Evolutionary conservation across 2,113 vertebrate genomes (phyloP).

Genomic region (Phalacrocorax aristotelis): DNA sequence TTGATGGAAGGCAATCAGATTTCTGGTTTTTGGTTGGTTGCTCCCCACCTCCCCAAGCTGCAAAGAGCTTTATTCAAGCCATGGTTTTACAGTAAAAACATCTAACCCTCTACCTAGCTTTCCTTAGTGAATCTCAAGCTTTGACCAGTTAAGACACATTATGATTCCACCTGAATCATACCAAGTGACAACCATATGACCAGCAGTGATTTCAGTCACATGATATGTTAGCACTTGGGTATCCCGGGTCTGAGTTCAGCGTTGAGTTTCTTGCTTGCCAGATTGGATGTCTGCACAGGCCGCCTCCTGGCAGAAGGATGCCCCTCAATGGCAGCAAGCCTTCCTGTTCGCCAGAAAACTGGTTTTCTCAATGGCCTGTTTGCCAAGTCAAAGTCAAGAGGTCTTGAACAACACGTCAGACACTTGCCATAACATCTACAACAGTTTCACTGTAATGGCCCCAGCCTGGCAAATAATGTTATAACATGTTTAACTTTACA

Average conservation of each 20-base stretch:
- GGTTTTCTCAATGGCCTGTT: neutral
- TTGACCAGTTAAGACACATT: neutral
- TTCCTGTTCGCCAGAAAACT: neutral
- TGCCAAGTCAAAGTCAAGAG: neutral
- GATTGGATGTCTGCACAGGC: neutral
- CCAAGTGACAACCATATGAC: neutral
- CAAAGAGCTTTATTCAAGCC: neutral
- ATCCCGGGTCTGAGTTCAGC: neutral
- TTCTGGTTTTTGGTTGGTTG: neutral
- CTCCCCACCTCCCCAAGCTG: too few species aligned
- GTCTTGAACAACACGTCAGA: neutral
- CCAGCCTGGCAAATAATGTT: neutral
- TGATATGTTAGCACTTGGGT: neutral
- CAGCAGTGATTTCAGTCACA: neutral
- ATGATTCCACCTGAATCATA: neutral
- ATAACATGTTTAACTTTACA: neutral
- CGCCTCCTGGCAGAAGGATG: neutral
- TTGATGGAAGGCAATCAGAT: rapidly evolving
- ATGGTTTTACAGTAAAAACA: neutral
- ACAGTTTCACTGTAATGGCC: neutral
- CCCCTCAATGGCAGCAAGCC: neutral
- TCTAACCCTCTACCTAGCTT: neutral
- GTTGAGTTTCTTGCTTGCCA: neutral
- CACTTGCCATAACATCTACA: neutral
- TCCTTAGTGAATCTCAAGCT: neutral